Conservation (phyloP, 2,888 invertebrate genomes). For the Protodeltote pygarga region DNA sequence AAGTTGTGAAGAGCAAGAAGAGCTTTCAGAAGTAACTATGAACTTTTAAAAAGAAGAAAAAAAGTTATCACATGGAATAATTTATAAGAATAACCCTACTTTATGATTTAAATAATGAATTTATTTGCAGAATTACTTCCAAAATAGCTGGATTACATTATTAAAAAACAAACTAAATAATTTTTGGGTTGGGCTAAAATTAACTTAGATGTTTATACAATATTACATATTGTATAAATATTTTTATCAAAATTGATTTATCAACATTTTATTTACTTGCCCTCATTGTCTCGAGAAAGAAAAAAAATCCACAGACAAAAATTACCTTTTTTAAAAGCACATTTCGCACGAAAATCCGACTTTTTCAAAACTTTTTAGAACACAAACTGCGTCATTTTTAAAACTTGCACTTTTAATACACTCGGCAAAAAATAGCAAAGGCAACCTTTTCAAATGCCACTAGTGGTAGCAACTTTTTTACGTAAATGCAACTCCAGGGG, state of each 20-base stretch:
- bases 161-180: too few relatives aligned
- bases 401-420: slow-evolving; percentile 32
- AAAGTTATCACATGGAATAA: too few relatives aligned
- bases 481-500: slow-evolving; percentile 30
- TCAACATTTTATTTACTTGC: not conserved
- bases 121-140: too few relatives aligned
- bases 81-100: too few relatives aligned
- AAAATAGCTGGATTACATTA: too few relatives aligned
- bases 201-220: too few relatives aligned
- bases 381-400: slow-evolving; percentile 18
- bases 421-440: slow-evolving; percentile 24
- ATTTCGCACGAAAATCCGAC: slow-evolving; percentile 8
- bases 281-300: not conserved
- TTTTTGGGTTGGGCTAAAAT: too few relatives aligned
- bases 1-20: too few relatives aligned
- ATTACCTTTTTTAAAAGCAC: slow-evolving; percentile 14
- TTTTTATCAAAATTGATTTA: not conserved
- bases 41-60: too few relatives aligned
- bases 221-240: not conserved
- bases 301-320: slow-evolving; percentile 1
- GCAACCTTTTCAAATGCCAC: slow-evolving; percentile 31
- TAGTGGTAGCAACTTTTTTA: slow-evolving; percentile 31
- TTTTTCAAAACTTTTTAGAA: slow-evolving; percentile 17
- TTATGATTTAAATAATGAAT: too few relatives aligned
- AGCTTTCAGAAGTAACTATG: too few relatives aligned